Evolutionary conservation across 30 jellyfish, hydroid and myxozoan genomes (phyloP), one percentile per base, ranked within the genome.

Genomic region (Pelagia noctiluca): DNA sequence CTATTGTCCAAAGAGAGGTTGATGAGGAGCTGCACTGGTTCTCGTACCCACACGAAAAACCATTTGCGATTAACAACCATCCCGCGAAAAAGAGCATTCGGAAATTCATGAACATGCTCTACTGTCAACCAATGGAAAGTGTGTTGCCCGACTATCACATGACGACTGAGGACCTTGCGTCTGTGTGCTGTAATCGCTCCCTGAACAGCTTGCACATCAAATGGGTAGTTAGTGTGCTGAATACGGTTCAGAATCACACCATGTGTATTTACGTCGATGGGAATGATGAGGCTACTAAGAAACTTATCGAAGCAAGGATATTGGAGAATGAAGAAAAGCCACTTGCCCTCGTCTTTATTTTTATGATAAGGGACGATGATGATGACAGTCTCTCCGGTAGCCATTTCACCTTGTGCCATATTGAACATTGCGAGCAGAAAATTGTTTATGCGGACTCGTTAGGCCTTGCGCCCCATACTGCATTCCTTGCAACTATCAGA

Each of bases 21-120:
- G 68, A 52, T 8, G 68, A 52, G 26, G 68, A 52, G 21, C 68
- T 52, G 2, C 21, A 8, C 26, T 52, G 68, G 68, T 52, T 52
- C 26, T 52, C 68, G 4, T 52, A 25, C 4, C 68, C 68, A 3
- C 26, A 52, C 26, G 68, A 52, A 52, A 52, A 52, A 19, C 57
- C 57, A 42, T 42, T 8, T 16, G 8, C 57, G 16, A 42, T 52
- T 8, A 52, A 10, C 2, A 52, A 52, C 16, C 21, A 52, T 19
- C 68, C 68, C 16, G 4, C 68, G 7, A 4, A 3, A 19, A 5
- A 52, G 26, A 52, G 26, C 21, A 30, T 52, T 3, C 16, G 68
- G 21, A 52, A 52, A 52, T 52, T 52, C 26, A 25, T 10, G 68
- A 19, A 52, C 26, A 52, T 52, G 7, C 68, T 52, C 16, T 52